Percentiles rank a stretch among this genome's conserved stretches.
Evolutionary conservation across 2,797 vertebrate genomes (phyloP).

Genomic region (Anniella stebbinsi): DNA sequence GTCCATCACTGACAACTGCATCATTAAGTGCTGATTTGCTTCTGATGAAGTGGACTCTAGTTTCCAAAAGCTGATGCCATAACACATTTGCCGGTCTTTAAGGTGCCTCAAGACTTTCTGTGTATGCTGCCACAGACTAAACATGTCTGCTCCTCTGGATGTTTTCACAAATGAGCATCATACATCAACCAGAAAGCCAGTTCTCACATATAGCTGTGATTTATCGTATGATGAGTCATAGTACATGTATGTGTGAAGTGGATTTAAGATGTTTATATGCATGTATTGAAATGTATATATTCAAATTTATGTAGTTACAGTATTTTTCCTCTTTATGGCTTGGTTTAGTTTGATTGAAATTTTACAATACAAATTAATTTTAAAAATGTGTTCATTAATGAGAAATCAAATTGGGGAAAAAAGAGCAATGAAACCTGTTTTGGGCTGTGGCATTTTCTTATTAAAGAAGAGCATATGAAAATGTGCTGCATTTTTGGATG

Average conservation of each 20-base stretch:
- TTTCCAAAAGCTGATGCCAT: background rate
- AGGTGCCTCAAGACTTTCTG: too few relatives aligned
- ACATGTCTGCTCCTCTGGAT: background rate
- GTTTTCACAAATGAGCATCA: background rate
- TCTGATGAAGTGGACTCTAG: background rate
- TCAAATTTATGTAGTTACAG: too few relatives aligned
- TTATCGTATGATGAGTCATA: background rate
- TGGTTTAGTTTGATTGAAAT: too few relatives aligned
- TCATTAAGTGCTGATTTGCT: background rate
- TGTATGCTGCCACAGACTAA: background rate
- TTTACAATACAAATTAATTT: too few relatives aligned
- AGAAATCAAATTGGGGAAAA: background rate
- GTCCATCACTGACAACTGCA: background rate
- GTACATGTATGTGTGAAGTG: background rate
- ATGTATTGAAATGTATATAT: too few relatives aligned
- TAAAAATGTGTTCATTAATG: background rate
- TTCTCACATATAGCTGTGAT: background rate
- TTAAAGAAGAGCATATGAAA: background rate
- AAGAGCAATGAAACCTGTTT: background rate
- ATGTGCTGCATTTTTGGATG: background rate
- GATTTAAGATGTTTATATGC: too few relatives aligned
- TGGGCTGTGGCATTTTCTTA: background rate
- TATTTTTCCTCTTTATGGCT: too few relatives aligned
- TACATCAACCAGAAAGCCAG: background rate
- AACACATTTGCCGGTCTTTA: background rate